These are phyloP conservation scores for Ditula angustiorana DNA, from an alignment of 2,888 invertebrate genomes.

Conservation along the genomic window DNA sequence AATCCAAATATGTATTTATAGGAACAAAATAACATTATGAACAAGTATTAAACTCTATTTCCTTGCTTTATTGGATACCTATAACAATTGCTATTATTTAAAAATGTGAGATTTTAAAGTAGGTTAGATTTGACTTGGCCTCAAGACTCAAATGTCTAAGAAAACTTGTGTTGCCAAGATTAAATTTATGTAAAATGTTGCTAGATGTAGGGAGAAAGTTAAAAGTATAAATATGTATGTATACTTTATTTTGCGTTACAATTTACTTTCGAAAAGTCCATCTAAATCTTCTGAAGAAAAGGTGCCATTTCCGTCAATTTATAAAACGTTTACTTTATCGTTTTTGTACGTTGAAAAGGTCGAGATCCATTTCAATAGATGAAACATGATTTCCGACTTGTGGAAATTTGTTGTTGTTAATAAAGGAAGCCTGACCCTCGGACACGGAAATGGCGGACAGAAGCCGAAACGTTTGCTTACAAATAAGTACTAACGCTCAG, in stretches of 20 bases:
- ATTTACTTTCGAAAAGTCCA: background rate
- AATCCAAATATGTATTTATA: too few relatives aligned
- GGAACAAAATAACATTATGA: too few relatives aligned
- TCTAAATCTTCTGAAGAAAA: background rate
- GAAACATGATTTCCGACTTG: slow-evolving; percentile 15
- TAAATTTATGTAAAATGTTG: too few relatives aligned
- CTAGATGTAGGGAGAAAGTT: too few relatives aligned
- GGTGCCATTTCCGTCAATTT: background rate
- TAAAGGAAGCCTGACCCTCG: slow-evolving; percentile 4
- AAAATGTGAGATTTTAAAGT: too few relatives aligned
- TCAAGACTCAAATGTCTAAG: too few relatives aligned
- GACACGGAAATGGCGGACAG: background rate
- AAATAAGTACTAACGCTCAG: slow-evolving; percentile 3
- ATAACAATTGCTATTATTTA: too few relatives aligned
- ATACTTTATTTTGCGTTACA: too few relatives aligned
- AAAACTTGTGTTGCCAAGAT: too few relatives aligned
- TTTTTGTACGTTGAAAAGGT: background rate
- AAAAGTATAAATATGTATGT: background rate
- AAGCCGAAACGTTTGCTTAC: background rate
- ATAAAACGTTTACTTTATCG: background rate
- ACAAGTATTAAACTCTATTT: too few relatives aligned
- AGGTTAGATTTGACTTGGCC: too few relatives aligned
- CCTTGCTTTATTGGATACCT: too few relatives aligned
- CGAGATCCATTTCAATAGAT: slow-evolving; percentile 10
- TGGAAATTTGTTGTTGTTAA: slow-evolving; percentile 7